These are phyloP conservation scores for Canis aureus DNA, from an alignment of 2,113 vertebrate species.

Conservation along the genomic window DNA sequence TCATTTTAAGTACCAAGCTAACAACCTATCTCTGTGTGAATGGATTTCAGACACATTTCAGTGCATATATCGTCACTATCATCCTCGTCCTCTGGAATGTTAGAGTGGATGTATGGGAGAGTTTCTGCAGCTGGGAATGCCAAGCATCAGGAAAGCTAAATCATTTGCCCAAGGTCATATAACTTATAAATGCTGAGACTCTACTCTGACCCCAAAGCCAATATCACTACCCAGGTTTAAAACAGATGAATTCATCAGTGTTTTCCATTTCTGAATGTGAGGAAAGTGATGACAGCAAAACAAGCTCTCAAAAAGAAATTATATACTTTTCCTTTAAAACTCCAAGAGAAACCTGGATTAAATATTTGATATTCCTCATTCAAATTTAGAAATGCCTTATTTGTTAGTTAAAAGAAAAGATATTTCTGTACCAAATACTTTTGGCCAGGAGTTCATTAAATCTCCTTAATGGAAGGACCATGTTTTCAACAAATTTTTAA, in stretches of 20 bases:
- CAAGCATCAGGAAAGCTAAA: background rate
- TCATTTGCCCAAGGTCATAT: background rate
- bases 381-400: slow-evolving; percentile 36
- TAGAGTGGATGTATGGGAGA: background rate
- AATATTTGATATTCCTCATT: background rate
- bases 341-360: background rate
- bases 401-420: slow-evolving; percentile 45
- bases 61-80: background rate
- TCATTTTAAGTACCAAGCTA: background rate
- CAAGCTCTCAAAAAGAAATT: background rate
- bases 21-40: background rate
- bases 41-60: background rate
- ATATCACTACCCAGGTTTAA: background rate
- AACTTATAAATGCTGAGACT: background rate
- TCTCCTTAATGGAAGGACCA: background rate
- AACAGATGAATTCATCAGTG: background rate
- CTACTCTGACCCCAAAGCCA: background rate
- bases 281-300: background rate
- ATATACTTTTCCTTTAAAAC: background rate
- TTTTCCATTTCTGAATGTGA: slow-evolving; percentile 4
- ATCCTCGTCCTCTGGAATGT: background rate
- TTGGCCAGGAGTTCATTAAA: slow-evolving; percentile 16
- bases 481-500: slow-evolving; percentile 24
- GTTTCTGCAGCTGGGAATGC: background rate
- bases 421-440: slow-evolving; percentile 33